phyloP scores from a whole-genome alignment of 2,797 vertebrate genomes.

The Florisuga fusca region DNA sequence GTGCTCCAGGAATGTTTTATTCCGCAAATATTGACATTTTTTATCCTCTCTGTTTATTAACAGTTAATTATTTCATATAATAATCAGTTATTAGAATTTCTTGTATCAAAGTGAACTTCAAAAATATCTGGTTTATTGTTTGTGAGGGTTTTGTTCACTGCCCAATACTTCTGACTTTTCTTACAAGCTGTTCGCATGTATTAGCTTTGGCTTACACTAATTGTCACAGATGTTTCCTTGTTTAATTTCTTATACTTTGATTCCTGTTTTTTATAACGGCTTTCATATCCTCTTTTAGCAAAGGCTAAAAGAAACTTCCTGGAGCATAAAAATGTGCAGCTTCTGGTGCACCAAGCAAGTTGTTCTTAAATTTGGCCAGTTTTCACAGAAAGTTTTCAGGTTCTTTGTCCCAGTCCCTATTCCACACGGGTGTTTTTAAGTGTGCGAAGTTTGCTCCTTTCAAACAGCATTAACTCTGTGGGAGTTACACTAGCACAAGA shows the following conservation, averaged over 20 bases:
- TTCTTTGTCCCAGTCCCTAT: background rate
- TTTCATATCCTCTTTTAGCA: slow-evolving; percentile 63
- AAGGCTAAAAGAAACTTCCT: slow-evolving; percentile 17
- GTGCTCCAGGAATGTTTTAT: background rate
- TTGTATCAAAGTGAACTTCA: slow-evolving; percentile 40
- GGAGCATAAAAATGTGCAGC: background rate
- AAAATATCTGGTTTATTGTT: background rate
- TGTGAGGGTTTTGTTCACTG: background rate
- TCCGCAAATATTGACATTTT: slow-evolving; percentile 40
- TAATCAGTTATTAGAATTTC: slow-evolving; percentile 45
- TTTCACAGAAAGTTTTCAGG: background rate
- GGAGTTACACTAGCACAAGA: slow-evolving; percentile 43
- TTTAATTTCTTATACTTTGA: slow-evolving; percentile 57
- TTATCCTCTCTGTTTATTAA: slow-evolving; percentile 25
- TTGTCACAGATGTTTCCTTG: slow-evolving; percentile 59
- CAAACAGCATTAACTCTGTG: background rate
- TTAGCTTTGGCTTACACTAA: slow-evolving; percentile 11
- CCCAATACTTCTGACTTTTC: background rate
- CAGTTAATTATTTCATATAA: slow-evolving; percentile 44
- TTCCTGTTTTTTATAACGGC: slow-evolving; percentile 44
- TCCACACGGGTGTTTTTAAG: background rate
- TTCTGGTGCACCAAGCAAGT: background rate
- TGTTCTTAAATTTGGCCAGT: background rate
- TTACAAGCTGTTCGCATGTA: background rate
- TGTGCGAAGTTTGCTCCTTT: background rate